Base-by-base conservation (phyloP, 2,888 invertebrate species). In the Oscheius sp. region DNA sequence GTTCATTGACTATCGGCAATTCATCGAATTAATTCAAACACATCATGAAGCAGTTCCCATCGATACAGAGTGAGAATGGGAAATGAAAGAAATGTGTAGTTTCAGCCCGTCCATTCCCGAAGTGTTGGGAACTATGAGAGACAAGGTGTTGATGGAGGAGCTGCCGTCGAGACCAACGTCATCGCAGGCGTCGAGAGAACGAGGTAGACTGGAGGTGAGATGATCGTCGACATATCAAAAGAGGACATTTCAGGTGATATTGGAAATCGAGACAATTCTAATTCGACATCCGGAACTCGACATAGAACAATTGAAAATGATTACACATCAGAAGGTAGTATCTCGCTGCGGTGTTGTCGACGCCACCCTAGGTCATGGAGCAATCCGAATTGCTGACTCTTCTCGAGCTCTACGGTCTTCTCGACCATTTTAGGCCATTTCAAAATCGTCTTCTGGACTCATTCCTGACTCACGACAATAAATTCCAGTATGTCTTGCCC, bases 391-490 rank as follows among this genome's bases (percentile, higher is more conserved):
- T 79, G 27, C 58, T 63, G 49, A 76, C 72, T 53, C 29, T 79
- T 1, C 71, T 79, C 13, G 77, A 79, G 71, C 66, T 79, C 7
- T 79, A 79, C 66, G 75, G 75, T 3, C 45, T 76, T 12, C 46
- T 74, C 2, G 73, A 75, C 21, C 74, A 75, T 41, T 64, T 79
- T 35, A 52, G 72, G 41, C 64, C 76, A 5, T 68, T 77, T 18
- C 66, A 72, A 55, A 56, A 75, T 43, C 72, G 76, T 41, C 75
- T 79, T n/a, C 61, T 77, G 21, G 72, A 77, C 45, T 77, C 74
- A 29, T 79, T 79, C 21, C 41, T 70, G 1, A 79, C 79, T 2
- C 64, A 53, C 27, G 77, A 79, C 55, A 61, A 74, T n/a, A 35
- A 63, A 41, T 79, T 79, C 43, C 77, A 76, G 79, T 79, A n/a